Conservation (phyloP, 2,888 invertebrate species). For the Leucania comma region DNA sequence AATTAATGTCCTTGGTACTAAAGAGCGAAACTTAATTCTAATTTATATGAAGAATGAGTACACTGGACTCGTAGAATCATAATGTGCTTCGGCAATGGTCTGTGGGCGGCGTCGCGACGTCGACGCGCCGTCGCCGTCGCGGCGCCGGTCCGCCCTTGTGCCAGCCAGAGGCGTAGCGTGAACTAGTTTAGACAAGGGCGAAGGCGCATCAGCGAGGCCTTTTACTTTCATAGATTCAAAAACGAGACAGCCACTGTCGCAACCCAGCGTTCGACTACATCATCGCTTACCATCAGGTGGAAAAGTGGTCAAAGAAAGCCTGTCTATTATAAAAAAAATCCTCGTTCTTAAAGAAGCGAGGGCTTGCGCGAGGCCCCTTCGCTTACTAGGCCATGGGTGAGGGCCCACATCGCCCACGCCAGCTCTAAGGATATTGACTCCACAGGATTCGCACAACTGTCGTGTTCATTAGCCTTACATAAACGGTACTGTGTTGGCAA, state of each 20-base stretch:
- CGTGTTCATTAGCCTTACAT: conserved; percentile 59
- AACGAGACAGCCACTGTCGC: too few species aligned
- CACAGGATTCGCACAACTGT: conserved; percentile 58
- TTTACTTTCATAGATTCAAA: too few species aligned
- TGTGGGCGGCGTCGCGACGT: conserved; percentile 43
- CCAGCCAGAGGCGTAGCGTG: background rate
- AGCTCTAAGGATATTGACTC: conserved; percentile 55
- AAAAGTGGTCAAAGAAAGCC: too few species aligned
- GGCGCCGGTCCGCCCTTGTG: conserved; percentile 54
- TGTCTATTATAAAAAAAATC: too few species aligned
- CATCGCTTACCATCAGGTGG: too few species aligned
- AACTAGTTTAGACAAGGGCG: too few species aligned
- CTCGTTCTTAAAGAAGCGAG: too few species aligned
- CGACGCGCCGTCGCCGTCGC: conserved; percentile 22
- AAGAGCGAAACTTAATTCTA: conserved; percentile 31
- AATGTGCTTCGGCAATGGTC: conserved; percentile 52
- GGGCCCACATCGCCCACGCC: too few species aligned
- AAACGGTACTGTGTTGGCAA: conserved; percentile 59
- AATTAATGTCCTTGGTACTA: conserved; percentile 14
- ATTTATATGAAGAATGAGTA: conserved; percentile 40
- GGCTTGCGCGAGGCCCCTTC: too few species aligned
- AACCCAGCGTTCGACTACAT: too few species aligned
- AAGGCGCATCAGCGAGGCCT: too few species aligned
- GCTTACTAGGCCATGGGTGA: too few species aligned
- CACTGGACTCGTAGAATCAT: conserved; percentile 41